These are phyloP conservation scores for Coilia nasus DNA, from an alignment of 2,797 vertebrate genomes.

Conservation along the genomic window DNA sequence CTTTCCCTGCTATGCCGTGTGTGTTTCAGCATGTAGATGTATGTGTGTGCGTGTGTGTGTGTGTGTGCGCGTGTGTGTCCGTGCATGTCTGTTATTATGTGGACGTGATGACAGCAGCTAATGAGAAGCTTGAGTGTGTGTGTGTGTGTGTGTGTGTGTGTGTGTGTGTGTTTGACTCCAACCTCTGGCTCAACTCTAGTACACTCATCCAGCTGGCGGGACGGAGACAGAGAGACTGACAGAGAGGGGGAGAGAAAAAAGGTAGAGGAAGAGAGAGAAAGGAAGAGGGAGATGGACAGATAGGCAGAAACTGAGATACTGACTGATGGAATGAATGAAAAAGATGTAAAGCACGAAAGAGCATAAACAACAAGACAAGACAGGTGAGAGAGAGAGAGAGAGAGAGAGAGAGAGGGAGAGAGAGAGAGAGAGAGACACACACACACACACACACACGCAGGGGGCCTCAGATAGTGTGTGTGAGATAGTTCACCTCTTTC, in stretches of 20 bases:
- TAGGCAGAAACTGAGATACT: neutral
- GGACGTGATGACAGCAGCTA: neutral
- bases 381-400: too few relatives aligned
- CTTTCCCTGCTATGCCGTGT: neutral
- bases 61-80: neutral
- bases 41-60: neutral
- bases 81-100: neutral
- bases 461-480: neutral
- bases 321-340: too few relatives aligned
- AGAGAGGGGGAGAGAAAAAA: too few relatives aligned
- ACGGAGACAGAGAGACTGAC: too few relatives aligned
- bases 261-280: too few relatives aligned
- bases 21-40: neutral
- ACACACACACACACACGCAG: neutral
- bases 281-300: neutral
- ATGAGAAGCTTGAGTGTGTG: neutral
- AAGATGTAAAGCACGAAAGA: too few relatives aligned
- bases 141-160: neutral
- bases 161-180: neutral
- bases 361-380: too few relatives aligned
- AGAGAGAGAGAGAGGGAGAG: too few relatives aligned
- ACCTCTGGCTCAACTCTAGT: neutral
- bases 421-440: neutral
- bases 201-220: too few relatives aligned
- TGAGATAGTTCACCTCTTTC: neutral